Conservation (phyloP, 2,797 vertebrate genomes). For the Taenioides sp. region DNA sequence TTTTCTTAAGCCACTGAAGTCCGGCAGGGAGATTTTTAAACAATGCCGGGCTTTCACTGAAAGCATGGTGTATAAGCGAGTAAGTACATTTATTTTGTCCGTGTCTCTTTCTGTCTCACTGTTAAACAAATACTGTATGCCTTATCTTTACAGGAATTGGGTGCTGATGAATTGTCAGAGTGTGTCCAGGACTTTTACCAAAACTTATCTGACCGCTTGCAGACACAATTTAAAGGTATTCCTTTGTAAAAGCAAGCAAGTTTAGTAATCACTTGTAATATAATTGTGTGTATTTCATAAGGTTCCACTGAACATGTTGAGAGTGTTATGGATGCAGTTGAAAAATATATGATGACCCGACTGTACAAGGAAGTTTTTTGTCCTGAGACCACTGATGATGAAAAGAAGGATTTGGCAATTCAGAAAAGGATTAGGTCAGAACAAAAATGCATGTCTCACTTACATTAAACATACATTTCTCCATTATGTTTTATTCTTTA, state of each 20-base stretch:
- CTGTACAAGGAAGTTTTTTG: slow-evolving; percentile 97
- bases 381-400: slow-evolving; percentile 95
- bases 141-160: slow-evolving; percentile 80
- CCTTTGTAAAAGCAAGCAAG: not conserved
- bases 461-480: not conserved
- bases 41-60: slow-evolving; percentile 92
- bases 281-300: slow-evolving; percentile 42
- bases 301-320: slow-evolving; percentile 91
- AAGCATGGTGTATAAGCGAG: slow-evolving; percentile 87
- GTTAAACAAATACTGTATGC: not conserved
- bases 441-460: not conserved
- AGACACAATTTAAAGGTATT: slow-evolving; percentile 88
- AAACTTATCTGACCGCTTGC: slow-evolving; percentile 90
- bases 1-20: slow-evolving; percentile 90
- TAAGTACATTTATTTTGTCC: slow-evolving; percentile 55
- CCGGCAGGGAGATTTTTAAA: slow-evolving; percentile 91
- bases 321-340: slow-evolving; percentile 94
- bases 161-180: slow-evolving; percentile 92
- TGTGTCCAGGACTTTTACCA: slow-evolving; percentile 98
- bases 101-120: not conserved
- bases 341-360: slow-evolving; percentile 96
- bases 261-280: not conserved
- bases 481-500: not conserved
- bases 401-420: slow-evolving; percentile 93
- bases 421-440: slow-evolving; percentile 92